These are phyloP conservation scores for Microcebus ravelobensis DNA, from an alignment of 2,113 vertebrate species.

Conservation along the genomic window DNA sequence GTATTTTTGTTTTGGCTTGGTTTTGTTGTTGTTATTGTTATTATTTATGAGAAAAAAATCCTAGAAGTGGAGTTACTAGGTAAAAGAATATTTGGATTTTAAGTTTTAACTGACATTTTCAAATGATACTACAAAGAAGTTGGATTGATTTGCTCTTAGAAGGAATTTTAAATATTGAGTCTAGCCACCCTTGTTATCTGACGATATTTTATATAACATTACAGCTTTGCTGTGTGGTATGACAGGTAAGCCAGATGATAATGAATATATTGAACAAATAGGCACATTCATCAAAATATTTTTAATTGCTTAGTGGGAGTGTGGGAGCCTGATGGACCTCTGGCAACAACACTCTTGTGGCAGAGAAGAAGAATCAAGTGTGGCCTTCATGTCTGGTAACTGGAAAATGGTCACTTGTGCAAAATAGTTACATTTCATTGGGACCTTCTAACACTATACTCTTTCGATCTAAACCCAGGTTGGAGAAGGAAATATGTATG, in stretches of 20 bases:
- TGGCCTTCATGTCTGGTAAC: background rate
- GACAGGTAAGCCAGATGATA: background rate
- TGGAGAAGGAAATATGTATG: background rate
- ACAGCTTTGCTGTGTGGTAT: background rate
- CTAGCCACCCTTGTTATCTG: background rate
- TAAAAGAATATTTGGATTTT: constrained; percentile 31
- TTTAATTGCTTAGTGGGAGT: background rate
- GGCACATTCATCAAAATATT: background rate
- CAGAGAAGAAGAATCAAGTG: background rate
- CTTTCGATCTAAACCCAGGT: background rate
- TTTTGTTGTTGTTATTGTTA: background rate
- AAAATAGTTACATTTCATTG: background rate
- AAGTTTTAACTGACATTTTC: background rate
- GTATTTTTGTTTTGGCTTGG: background rate
- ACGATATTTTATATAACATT: background rate
- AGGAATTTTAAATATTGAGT: background rate
- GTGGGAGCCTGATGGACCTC: background rate
- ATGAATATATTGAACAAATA: background rate
- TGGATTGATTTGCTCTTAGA: background rate
- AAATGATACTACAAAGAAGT: background rate
- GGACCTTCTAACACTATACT: background rate
- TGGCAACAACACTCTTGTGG: background rate
- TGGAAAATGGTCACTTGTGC: background rate
- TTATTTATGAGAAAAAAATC: background rate
- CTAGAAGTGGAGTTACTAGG: background rate